Conservation (phyloP, 2,888 invertebrate species). For the Ommatoiulus sabulosus region DNA sequence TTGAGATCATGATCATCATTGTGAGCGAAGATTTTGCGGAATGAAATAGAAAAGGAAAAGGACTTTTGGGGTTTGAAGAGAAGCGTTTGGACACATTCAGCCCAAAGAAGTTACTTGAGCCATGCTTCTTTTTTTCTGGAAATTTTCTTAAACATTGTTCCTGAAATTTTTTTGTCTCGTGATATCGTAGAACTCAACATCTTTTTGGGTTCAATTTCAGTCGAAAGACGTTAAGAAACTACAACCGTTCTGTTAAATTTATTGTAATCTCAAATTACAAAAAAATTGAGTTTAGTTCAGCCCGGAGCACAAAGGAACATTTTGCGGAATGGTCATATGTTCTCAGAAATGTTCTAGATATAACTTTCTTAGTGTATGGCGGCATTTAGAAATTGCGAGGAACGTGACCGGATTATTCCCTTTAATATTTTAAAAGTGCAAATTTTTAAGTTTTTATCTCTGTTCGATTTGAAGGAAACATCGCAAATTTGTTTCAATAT, state of each 20-base stretch:
- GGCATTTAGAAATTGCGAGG: too few relatives aligned
- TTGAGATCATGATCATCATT: constrained; percentile 43
- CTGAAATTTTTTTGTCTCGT: not conserved
- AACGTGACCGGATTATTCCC: too few relatives aligned
- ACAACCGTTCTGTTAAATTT: not conserved
- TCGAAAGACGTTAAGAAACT: not conserved
- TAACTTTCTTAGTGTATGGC: too few relatives aligned
- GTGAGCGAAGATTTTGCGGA: constrained; percentile 19
- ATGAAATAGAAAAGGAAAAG: constrained; percentile 21
- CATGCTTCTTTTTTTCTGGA: not conserved
- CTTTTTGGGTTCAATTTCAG: not conserved
- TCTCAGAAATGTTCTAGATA: too few relatives aligned
- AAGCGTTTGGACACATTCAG: constrained; percentile 6
- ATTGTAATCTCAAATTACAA: not conserved
- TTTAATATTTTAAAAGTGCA: too few relatives aligned
- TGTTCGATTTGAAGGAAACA: too few relatives aligned
- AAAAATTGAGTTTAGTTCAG: not conserved
- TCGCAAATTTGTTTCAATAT: too few relatives aligned
- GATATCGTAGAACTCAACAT: not conserved
- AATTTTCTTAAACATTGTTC: not conserved
- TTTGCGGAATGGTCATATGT: too few relatives aligned
- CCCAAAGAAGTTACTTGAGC: not conserved
- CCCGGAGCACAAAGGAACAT: too few relatives aligned
- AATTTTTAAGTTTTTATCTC: too few relatives aligned
- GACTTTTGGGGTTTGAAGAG: constrained; percentile 31